These are phyloP conservation scores for Euzetes globulus DNA, from an alignment of 2,888 invertebrate species.

Conservation along the genomic window DNA sequence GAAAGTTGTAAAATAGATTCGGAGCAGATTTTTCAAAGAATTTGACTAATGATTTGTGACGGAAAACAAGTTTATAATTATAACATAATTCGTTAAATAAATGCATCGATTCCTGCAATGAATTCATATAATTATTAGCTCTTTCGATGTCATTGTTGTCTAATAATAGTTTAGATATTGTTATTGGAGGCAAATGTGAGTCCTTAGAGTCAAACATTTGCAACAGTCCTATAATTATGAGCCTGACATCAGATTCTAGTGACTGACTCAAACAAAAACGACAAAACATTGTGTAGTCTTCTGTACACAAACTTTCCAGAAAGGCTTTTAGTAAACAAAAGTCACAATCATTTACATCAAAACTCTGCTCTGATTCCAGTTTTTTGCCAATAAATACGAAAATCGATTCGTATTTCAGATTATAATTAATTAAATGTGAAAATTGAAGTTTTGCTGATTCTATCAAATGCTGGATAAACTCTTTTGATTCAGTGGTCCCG, in stretches of 20 bases:
- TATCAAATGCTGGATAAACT: neutral
- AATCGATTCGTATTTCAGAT: neutral
- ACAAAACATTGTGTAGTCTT: neutral
- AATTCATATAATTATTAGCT: conserved; percentile 1
- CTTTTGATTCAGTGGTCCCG: neutral
- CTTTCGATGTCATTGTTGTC: neutral
- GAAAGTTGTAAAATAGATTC: neutral
- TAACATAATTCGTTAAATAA: neutral
- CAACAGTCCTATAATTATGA: neutral
- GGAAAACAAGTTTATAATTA: neutral
- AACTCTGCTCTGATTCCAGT: neutral
- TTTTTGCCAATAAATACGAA: neutral
- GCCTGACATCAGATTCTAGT: neutral
- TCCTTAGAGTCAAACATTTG: too few species aligned
- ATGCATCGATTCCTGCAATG: neutral
- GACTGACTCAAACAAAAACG: conserved; percentile 13
- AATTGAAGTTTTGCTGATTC: neutral
- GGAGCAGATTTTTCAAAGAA: neutral
- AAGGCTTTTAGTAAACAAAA: neutral
- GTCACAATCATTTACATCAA: neutral
- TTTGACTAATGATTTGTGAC: neutral
- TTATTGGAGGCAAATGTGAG: neutral
- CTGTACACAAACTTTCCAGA: neutral
- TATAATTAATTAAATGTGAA: neutral
- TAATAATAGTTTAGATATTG: conserved; percentile 12